Evolutionary conservation across 2,113 vertebrate species (phyloP), one percentile per base, ranked within the genome.

Genomic region (Oncorhynchus clarkii): DNA sequence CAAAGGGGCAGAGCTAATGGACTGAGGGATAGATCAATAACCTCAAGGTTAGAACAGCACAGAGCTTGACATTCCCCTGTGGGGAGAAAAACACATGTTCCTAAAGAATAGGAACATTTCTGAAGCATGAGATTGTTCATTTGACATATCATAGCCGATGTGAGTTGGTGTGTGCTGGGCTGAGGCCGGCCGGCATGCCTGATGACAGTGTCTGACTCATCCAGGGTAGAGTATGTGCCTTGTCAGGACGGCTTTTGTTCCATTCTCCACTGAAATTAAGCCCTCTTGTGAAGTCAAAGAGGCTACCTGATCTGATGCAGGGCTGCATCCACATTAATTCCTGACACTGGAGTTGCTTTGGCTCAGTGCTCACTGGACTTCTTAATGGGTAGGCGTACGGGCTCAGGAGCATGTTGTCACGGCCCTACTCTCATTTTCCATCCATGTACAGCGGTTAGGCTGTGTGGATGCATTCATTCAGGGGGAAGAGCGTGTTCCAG

Each of bases 401-500:
- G 57, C 78, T 74, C 69, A 54, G 69, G 78, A 83, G 81, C 86
- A 84, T 70, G 80, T 78, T 79, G 74, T 84, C 67, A 72, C 76
- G 82, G 72, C 72, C 79, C 77, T 27, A 77, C 77, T 88, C 73
- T 57, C 29, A 72, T 91, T 93, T 93, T 92, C 90, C 91, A 84
- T 81, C 80, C 54, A 71, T 66, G 67, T 59, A 45, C n/a, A 85
- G 71, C 80, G 71, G 75, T 74, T 29, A 76, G 82, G 79, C 77
- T 89, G 91, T 93, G 93, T 71, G 78, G 82, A 81, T 1, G 90
- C 91, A 94, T 93, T 89, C 68, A 71, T 83, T 72, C 22, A 68
- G 72, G 78, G 72, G 72, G 67, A 86, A 91, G 16, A 89, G 76
- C 39, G 68, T 24, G 78, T 82, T 86, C 75, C 80, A 59, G 77